These are phyloP conservation scores for Baronia brevicornis DNA, from an alignment of 2,888 invertebrate species.

Conservation along the genomic window DNA sequence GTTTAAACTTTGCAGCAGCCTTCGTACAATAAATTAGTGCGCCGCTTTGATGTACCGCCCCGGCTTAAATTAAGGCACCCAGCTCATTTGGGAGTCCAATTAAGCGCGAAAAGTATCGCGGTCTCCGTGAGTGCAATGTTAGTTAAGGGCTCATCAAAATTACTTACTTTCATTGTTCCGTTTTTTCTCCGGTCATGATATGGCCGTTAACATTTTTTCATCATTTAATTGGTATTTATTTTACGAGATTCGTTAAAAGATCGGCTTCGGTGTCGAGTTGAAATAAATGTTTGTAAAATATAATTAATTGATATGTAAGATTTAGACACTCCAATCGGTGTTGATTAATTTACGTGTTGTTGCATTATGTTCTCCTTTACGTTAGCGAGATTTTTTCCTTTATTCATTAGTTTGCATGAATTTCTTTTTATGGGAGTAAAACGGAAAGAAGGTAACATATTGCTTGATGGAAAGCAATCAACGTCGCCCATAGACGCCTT, in stretches of 20 bases:
- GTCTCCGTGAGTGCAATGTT: constrained; percentile 40
- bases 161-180: constrained; percentile 50
- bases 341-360: too few relatives aligned
- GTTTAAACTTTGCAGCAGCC: constrained; percentile 22
- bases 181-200: constrained; percentile 46
- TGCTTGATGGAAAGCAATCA: too few relatives aligned
- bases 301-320: too few relatives aligned
- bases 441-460: too few relatives aligned
- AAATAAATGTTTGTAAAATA: too few relatives aligned
- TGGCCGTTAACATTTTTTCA: constrained; percentile 32
- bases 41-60: constrained; percentile 59
- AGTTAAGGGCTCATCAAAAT: constrained; percentile 56
- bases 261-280: too few relatives aligned
- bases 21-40: constrained; percentile 49
- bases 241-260: constrained; percentile 3
- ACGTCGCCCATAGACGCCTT: too few relatives aligned
- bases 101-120: constrained; percentile 63
- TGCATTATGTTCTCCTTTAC: too few relatives aligned
- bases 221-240: constrained; percentile 19
- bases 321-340: too few relatives aligned
- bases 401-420: too few relatives aligned
- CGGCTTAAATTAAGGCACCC: constrained; percentile 53
- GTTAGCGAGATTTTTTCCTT: too few relatives aligned
- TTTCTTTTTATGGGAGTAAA: too few relatives aligned
- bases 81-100: constrained; percentile 59